Base-by-base conservation (phyloP, 2,113 vertebrate genomes). In the Pogonocichla stellata region DNA sequence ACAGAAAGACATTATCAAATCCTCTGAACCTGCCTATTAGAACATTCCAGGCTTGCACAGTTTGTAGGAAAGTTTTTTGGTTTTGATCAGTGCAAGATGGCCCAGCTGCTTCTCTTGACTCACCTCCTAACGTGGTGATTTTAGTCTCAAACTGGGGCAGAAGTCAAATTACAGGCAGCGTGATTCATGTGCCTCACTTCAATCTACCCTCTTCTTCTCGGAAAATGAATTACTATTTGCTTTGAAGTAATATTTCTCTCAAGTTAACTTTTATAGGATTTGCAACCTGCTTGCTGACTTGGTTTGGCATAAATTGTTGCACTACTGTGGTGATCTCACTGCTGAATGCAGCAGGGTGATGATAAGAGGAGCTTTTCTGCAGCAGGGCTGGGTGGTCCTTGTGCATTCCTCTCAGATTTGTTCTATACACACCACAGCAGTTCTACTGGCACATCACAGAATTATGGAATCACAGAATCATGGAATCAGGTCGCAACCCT, bases 171-270 rank as follows among this genome's bases (percentile, higher is more conserved):
- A 64, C n/a, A 84, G n/a, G 53, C 54, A 90, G 31, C 10, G 29
- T 91, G 92, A 91, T 93, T 97, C 92, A 90, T 14, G 11, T 64
- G n/a, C 54, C 54, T 92, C 72, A 67, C n/a, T 89, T 87, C 77
- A 91, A 58, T 71, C 65, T 77, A 61, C 40, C 48, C 24, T 71
- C 43, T 42, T 74, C 28, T 71, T 87, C 81, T 86, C 29, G 28
- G 92, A 88, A 97, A 71, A 79, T 36, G 54, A 93, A 86, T 40
- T 60, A 60, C 62, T 66, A 40, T 80, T 83, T 86, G 12, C 51
- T 93, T 85, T 90, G 92, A 91, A 94, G 71, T 58, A 60, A 6
- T n/a, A 42, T 92, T 90, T 83, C 60, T 54, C 71, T 82, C 69
- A 56, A 48, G 60, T 67, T 75, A 90, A 62, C 26, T 67, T 92